A percentile compares a stretch with the other conserved stretches of the same genome.
Conservation (phyloP, 2,113 vertebrate species). For the Strix uralensis region DNA sequence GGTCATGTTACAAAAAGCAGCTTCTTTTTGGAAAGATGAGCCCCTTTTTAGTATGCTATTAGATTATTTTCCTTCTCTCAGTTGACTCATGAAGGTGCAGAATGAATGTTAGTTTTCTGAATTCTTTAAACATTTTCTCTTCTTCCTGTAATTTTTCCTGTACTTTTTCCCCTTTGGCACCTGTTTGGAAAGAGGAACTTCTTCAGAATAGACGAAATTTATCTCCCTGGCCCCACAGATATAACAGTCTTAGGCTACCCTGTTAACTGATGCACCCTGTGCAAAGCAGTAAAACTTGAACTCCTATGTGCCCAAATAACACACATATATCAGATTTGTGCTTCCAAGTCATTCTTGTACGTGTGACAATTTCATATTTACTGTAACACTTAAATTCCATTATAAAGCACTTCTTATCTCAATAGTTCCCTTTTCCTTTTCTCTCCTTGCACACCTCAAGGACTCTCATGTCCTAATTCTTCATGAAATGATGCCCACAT, state of each 20-base stretch:
- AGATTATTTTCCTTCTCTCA: slow-evolving; percentile 54
- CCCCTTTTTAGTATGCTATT: slow-evolving; percentile 2
- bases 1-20: slow-evolving; percentile 66
- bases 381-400: background rate
- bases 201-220: background rate
- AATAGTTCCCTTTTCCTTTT: background rate
- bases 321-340: background rate
- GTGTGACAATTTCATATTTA: background rate
- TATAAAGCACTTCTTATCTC: background rate
- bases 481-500: background rate
- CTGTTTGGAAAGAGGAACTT: background rate
- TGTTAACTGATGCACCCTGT: background rate
- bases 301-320: background rate
- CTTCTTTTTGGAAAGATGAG: slow-evolving; percentile 60
- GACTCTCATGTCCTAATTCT: background rate
- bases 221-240: background rate
- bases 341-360: background rate
- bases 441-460: background rate
- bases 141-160: background rate
- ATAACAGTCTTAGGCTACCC: background rate
- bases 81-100: slow-evolving; percentile 6
- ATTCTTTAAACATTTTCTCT: slow-evolving; percentile 3
- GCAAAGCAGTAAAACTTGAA: background rate
- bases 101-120: slow-evolving; percentile 20
- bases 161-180: background rate